Evolutionary conservation across 2,113 vertebrate species (phyloP), one percentile per base, ranked within the genome.

Genomic region (Daubentonia madagascariensis): DNA sequence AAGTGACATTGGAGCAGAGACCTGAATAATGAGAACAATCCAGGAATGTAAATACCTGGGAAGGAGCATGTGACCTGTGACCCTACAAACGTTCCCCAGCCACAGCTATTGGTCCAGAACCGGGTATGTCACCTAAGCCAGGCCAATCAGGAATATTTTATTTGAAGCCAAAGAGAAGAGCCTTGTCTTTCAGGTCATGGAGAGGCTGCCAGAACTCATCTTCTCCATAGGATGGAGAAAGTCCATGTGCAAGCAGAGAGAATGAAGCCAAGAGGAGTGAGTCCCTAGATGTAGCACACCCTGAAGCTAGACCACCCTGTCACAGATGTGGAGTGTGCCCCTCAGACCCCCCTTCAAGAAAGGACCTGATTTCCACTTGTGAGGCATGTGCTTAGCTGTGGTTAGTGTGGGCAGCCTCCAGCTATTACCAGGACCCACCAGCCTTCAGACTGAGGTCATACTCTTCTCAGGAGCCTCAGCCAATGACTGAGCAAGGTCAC

Each of bases 291-390:
- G 5, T 4, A 18, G 14, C 10, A 14, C 16, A 20, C 52, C 52
- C 40, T 40, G 50, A 75, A 48, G 25, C 35, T 5, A 43, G 45
- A 13, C 18, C 30, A 4, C 10, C 23, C 32, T 6, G 9, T 3
- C 5, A 28, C 22, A 57, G 37, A 52, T 4, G 2, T 0, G 5
- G 6, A 23, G 1, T 67, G 4, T 14, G 28, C 6, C 35, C 18
- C 35, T 73, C 18, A 61, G 72, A 17, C 72, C 37, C 1, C 8
- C 37, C n/a, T 86, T 65, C n/a, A 43, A 30, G 63, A 80, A 54
- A 70, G 52, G 30, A 22, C 37, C 35, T 54, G 30, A 14, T 79
- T 22, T 83, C 79, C 14, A 10, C 35, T 1, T 13, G 30, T 48
- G 59, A 43, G 32, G 3, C 45, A 9, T 0, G 1, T 14, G 30